Conservation (phyloP, 1,140 invertebrate genomes). For the Zaprionus lachaisei region DNA sequence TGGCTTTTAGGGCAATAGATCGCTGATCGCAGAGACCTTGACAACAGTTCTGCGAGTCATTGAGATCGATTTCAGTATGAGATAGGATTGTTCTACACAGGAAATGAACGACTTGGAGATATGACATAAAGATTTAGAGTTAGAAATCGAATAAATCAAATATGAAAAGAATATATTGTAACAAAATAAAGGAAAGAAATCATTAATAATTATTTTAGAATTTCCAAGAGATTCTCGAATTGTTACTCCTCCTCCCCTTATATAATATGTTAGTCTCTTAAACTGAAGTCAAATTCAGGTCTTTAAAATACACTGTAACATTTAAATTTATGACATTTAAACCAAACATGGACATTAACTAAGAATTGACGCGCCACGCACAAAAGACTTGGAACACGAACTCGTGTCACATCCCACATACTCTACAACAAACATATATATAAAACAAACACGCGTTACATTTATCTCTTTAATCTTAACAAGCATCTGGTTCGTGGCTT, state of each 20-base stretch:
- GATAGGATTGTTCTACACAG: not conserved
- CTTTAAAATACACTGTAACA: not conserved
- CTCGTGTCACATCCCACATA: constrained; percentile 10
- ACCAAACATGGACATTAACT: constrained; percentile 3
- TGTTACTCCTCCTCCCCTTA: not conserved
- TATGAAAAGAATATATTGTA: not conserved
- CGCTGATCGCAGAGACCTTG: constrained; percentile 18
- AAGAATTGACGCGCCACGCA: constrained; percentile 11
- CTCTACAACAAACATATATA: not conserved
- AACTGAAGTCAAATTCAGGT: not conserved
- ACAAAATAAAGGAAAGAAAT: not conserved
- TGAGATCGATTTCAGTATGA: not conserved
- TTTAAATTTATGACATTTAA: not conserved
- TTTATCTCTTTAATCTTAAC: constrained; percentile 29
- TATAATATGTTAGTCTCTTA: not conserved
- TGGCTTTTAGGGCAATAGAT: constrained; percentile 9
- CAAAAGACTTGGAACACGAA: constrained; percentile 34
- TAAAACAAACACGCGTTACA: not conserved
- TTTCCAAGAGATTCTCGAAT: not conserved
- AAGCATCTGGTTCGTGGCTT: constrained; percentile 22
- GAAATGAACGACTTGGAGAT: not conserved
- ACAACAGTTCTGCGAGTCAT: not conserved
- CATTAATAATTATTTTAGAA: not conserved
- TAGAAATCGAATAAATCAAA: not conserved
- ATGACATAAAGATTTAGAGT: not conserved